These are phyloP conservation scores for Notiomystis cincta DNA, from an alignment of 2,113 vertebrate species.

Conservation along the genomic window DNA sequence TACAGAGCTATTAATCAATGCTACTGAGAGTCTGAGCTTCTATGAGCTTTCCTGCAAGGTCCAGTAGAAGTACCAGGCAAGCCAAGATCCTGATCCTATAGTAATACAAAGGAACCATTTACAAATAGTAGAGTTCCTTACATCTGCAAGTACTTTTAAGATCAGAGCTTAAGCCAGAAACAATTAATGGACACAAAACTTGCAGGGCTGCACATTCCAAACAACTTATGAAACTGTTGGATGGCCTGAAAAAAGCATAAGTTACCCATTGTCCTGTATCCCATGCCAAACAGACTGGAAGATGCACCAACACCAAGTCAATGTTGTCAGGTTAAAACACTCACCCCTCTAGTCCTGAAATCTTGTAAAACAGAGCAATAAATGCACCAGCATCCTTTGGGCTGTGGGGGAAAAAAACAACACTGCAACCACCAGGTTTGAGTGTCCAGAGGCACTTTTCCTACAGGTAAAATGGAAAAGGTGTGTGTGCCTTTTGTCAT, in stretches of 20 bases:
- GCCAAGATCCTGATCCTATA: background rate
- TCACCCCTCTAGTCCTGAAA: too few species aligned
- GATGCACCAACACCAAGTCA: background rate
- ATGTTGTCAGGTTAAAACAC: background rate
- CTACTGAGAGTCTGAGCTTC: background rate
- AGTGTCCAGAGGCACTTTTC: background rate
- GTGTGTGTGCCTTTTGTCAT: fast-evolving
- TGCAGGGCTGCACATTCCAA: background rate
- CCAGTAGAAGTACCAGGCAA: background rate
- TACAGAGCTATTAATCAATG: background rate
- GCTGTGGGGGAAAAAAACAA: fast-evolving
- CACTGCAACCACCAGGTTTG: background rate
- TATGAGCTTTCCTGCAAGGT: background rate
- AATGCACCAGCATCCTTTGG: fast-evolving
- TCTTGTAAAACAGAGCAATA: background rate
- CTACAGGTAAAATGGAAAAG: background rate
- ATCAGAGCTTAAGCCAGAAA: background rate
- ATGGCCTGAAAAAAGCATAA: background rate
- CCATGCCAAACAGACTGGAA: background rate
- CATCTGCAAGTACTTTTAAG: constrained; percentile 26
- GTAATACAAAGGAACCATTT: background rate
- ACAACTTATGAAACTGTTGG: background rate
- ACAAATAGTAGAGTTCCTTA: background rate
- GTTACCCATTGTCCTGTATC: background rate
- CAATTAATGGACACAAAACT: background rate